Percentiles rank a stretch among this genome's conserved stretches.
phyloP scores from a whole-genome alignment of 92 coral and sea anemone genomes.

The Pocillopora grandis region DNA sequence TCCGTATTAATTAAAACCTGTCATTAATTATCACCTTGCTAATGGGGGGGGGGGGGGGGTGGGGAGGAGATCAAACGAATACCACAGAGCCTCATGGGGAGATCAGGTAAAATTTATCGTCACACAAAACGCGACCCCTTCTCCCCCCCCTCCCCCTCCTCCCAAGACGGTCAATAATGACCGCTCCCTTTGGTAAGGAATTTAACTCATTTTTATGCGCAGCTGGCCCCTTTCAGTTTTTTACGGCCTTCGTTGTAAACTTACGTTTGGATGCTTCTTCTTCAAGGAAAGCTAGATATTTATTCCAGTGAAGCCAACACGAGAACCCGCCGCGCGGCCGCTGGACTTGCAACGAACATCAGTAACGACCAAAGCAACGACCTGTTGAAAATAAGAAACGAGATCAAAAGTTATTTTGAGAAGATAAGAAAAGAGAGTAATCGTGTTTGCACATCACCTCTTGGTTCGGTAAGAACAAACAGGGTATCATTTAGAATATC shows the following conservation, averaged over 20 bases:
- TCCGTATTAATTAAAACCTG: too few relatives aligned
- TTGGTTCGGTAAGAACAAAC: slow-evolving; percentile 27
- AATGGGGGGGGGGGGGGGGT: too few relatives aligned
- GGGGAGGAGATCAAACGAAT: too few relatives aligned
- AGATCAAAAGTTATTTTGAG: slow-evolving; percentile 37
- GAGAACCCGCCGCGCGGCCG: slow-evolving; percentile 10
- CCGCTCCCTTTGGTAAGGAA: too few relatives aligned
- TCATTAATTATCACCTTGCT: too few relatives aligned
- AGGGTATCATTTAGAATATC: background rate
- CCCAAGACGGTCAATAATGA: too few relatives aligned
- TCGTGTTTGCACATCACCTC: slow-evolving; percentile 57
- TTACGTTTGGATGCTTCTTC: background rate
- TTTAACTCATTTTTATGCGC: too few relatives aligned
- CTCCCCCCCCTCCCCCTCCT: too few relatives aligned
- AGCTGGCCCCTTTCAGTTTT: too few relatives aligned
- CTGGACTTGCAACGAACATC: background rate
- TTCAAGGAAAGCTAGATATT: background rate
- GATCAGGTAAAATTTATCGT: too few relatives aligned
- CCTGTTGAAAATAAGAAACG: slow-evolving; percentile 29
- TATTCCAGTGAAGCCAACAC: background rate
- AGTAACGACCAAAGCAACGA: slow-evolving; percentile 7
- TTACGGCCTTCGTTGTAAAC: background rate
- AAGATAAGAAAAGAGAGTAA: slow-evolving; percentile 50
- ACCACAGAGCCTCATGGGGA: too few relatives aligned
- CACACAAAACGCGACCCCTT: too few relatives aligned